phyloP scores from a whole-genome alignment of 2,888 invertebrate species.

The Eueremaeus valkanovi region DNA sequence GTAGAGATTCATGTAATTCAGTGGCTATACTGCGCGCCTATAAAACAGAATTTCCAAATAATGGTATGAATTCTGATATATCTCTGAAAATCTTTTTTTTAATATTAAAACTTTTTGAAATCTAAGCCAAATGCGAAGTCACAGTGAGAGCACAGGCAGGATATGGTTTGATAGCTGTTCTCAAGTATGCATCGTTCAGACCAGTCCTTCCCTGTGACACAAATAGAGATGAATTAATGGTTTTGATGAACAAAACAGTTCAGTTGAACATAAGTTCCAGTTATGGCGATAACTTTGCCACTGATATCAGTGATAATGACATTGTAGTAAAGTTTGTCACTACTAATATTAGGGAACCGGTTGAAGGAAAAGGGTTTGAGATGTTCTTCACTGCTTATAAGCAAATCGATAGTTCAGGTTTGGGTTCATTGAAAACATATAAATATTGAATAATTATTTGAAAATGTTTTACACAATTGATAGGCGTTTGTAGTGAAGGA shows the following conservation, averaged over 20 bases:
- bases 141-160: conserved; percentile 3
- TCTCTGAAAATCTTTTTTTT: not conserved
- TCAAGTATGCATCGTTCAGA: conserved; percentile 16
- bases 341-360: not conserved
- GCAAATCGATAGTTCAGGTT: conserved; percentile 3
- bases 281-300: not conserved
- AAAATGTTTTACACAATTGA: not conserved
- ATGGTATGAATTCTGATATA: not conserved
- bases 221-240: not conserved
- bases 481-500: conserved; percentile 12
- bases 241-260: not conserved
- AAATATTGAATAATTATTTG: not conserved
- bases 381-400: conserved; percentile 5
- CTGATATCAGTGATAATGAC: conserved; percentile 12
- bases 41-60: conserved; percentile 3
- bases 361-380: not conserved
- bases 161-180: not conserved
- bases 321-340: conserved; percentile 5
- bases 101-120: not conserved
- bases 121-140: conserved; percentile 17
- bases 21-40: conserved; percentile 4
- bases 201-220: not conserved
- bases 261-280: conserved; percentile 13
- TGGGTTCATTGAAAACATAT: not conserved
- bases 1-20: conserved; percentile 17